Percentiles rank a stretch among this genome's conserved stretches.
Conservation (phyloP, 2,888 invertebrate genomes). For the Seladonia tumulorum region DNA sequence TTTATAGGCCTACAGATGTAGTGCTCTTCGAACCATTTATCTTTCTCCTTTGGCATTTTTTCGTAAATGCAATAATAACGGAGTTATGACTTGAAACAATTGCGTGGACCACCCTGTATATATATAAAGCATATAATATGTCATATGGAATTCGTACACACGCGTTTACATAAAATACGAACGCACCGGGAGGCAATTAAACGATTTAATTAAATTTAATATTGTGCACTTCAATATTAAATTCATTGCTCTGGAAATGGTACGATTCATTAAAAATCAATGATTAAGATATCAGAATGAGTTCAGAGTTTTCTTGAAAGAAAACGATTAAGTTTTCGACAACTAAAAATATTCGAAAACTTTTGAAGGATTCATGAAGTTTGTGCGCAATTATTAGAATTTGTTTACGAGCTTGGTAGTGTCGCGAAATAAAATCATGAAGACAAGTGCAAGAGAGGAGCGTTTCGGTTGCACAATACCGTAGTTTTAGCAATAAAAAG, state of each 20-base stretch:
- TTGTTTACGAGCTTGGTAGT: not conserved
- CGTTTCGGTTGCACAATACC: slow-evolving; percentile 1
- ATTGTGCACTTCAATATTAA: not conserved
- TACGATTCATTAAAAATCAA: not conserved
- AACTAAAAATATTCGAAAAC: not conserved
- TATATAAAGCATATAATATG: not conserved
- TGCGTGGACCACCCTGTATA: too few relatives aligned
- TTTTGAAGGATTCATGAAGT: not conserved
- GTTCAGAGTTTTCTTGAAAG: not conserved
- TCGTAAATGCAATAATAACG: too few relatives aligned
- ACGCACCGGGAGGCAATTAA: not conserved
- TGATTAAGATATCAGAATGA: not conserved
- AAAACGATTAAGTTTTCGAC: not conserved
- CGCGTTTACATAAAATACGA: not conserved
- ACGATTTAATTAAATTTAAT: not conserved
- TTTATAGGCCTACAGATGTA: too few relatives aligned
- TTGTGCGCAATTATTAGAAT: not conserved
- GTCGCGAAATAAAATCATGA: not conserved
- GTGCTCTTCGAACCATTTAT: too few relatives aligned
- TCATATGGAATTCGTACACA: not conserved
- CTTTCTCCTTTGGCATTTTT: too few relatives aligned
- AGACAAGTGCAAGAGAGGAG: not conserved
- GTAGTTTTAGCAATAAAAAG: slow-evolving; percentile 40
- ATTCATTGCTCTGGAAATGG: not conserved
- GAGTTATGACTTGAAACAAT: too few relatives aligned